phyloP scores from a whole-genome alignment of 2,797 vertebrate genomes.

The Loris lydekkerianus region DNA sequence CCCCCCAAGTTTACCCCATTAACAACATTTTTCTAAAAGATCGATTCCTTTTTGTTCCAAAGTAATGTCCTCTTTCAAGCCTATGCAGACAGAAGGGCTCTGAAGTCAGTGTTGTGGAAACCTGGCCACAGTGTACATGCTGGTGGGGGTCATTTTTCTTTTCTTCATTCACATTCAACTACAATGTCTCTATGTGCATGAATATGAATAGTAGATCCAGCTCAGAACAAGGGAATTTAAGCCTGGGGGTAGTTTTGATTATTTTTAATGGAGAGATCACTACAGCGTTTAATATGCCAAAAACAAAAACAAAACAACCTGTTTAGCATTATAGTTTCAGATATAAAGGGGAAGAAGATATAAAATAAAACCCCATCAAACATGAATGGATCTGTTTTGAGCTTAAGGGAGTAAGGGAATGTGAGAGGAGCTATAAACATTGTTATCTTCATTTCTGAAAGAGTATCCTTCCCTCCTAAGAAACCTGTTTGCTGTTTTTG shows the following conservation, averaged over 20 bases:
- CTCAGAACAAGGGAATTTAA: slow-evolving; percentile 84
- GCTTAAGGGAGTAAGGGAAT: slow-evolving; percentile 76
- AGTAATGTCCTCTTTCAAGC: slow-evolving; percentile 86
- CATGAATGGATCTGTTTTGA: slow-evolving; percentile 86
- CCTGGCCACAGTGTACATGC: slow-evolving; percentile 81
- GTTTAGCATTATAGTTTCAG: slow-evolving; percentile 88
- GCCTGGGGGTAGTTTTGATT: slow-evolving; percentile 86
- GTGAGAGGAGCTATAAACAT: slow-evolving; percentile 74
- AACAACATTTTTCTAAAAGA: slow-evolving; percentile 74
- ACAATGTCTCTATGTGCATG: slow-evolving; percentile 84
- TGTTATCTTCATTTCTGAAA: slow-evolving; percentile 89
- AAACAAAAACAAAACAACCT: slow-evolving; percentile 70
- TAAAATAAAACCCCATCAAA: slow-evolving; percentile 88
- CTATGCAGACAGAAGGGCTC: slow-evolving; percentile 84
- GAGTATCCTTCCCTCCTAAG: slow-evolving; percentile 84
- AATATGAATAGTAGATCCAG: slow-evolving; percentile 85
- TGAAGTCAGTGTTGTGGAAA: slow-evolving; percentile 81
- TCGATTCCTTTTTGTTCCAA: slow-evolving; percentile 75
- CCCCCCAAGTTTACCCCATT: slow-evolving; percentile 41
- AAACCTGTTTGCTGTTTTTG: slow-evolving; percentile 84
- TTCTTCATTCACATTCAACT: slow-evolving; percentile 84
- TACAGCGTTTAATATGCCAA: slow-evolving; percentile 91
- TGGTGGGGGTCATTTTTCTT: slow-evolving; percentile 87
- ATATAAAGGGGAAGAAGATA: slow-evolving; percentile 89
- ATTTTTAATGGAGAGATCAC: slow-evolving; percentile 88